Conservation (phyloP, 1,140 invertebrate species). For the Aphaenogaster floridana region DNA sequence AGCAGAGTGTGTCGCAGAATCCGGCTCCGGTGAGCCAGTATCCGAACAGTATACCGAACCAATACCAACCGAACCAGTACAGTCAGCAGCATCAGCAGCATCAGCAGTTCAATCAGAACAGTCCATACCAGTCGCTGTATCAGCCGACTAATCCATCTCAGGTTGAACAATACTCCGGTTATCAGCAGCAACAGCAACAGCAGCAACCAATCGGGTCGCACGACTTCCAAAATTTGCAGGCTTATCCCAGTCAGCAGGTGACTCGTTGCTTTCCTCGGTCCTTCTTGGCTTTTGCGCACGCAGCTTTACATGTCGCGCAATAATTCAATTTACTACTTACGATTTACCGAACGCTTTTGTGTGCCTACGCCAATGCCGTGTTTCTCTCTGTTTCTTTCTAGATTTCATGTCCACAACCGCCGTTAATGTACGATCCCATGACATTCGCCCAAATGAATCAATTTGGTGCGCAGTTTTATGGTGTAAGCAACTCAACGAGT, state of each 20-base stretch:
- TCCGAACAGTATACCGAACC: slow-evolving; percentile 74
- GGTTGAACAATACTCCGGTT: slow-evolving; percentile 79
- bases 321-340: background rate
- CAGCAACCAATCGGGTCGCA: slow-evolving; percentile 69
- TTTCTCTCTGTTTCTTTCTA: slow-evolving; percentile 76
- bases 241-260: slow-evolving; percentile 83
- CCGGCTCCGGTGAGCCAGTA: slow-evolving; percentile 74
- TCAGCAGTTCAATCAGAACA: slow-evolving; percentile 63
- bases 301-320: background rate
- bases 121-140: slow-evolving; percentile 74
- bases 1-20: slow-evolving; percentile 63
- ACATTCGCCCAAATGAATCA: slow-evolving; percentile 78
- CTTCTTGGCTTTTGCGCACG: background rate
- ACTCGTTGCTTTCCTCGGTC: background rate
- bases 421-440: slow-evolving; percentile 75
- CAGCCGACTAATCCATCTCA: slow-evolving; percentile 75
- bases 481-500: slow-evolving; percentile 75
- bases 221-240: slow-evolving; percentile 82
- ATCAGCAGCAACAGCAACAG: slow-evolving; percentile 73
- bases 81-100: slow-evolving; percentile 64
- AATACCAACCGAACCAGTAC: slow-evolving; percentile 77
- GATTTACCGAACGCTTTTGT: slow-evolving; percentile 13
- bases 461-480: slow-evolving; percentile 77
- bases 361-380: slow-evolving; percentile 19
- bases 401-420: slow-evolving; percentile 71